Evolutionary conservation across 2,888 invertebrate genomes (phyloP), one percentile per base, ranked within the genome.

Genomic region (Nowickia ferox): DNA sequence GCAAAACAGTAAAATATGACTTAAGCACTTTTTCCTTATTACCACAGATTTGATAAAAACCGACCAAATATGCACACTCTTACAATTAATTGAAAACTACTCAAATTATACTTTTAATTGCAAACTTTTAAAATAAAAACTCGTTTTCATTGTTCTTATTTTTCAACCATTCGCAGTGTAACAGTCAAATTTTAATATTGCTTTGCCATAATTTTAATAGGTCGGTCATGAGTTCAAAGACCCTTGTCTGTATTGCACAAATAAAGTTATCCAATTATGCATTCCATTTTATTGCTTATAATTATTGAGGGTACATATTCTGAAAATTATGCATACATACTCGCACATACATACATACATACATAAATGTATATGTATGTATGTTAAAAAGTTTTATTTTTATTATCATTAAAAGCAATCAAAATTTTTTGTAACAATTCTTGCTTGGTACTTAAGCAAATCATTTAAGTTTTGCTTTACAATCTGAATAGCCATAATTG

Each of bases 221-320:
- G 75, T 78, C 86, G 83, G 82, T 82, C 69, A 79, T 40, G 57
- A 65, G 86, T 86, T 82, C 79, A 83, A 72, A 83, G 79, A 83
- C 79, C 83, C 61, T 72, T 46, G 30, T 30, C 44, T 9, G 55
- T 48, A 30, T 72, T 59, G n/a, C 42, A 38, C 4, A 59, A 42
- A 44, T 44, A 40, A 65, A 65, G 55, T 61, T 72, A 68, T 78
- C 17, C 72, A 77, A 78, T 68, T 78, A 78, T 66, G 57, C 30
- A 40, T 66, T 71, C 38, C 30, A 30, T 63, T 38, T 15, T 22
- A 51, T 22, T 42, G 19, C 2, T 51, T 42, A 40, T 40, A 1
- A 46, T 63, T 22, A 44, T 71, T 76, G 42, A 15, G 72, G 77
- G 46, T 22, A n/a, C n/a, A n/a, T n/a, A 66, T 72, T 83, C 72